Conservation (phyloP, 2,888 invertebrate genomes). For the Parnassius apollo region DNA sequence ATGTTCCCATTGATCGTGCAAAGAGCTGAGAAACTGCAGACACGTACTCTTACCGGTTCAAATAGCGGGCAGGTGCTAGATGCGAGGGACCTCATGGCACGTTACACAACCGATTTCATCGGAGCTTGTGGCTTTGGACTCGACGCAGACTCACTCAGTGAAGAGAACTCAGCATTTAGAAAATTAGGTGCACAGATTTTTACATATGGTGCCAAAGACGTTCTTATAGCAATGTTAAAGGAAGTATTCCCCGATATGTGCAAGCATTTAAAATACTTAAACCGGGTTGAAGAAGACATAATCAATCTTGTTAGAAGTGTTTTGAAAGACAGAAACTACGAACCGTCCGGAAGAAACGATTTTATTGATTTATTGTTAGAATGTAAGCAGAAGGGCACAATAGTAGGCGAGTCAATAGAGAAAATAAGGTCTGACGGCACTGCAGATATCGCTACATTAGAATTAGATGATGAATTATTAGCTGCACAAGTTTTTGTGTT, state of each 20-base stretch:
- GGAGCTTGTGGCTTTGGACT: slow-evolving; percentile 46
- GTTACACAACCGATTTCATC: slow-evolving; percentile 58
- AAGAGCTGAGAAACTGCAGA: slow-evolving; percentile 60
- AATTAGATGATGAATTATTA: slow-evolving; percentile 57
- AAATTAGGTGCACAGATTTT: slow-evolving; percentile 65
- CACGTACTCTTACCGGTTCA: slow-evolving; percentile 45
- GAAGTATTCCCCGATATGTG: slow-evolving; percentile 59
- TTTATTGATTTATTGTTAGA: slow-evolving; percentile 68
- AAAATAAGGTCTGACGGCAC: slow-evolving; percentile 52
- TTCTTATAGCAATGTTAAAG: slow-evolving; percentile 49
- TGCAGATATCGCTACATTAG: slow-evolving; percentile 53
- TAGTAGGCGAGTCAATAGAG: slow-evolving; percentile 63
- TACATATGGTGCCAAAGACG: slow-evolving; percentile 52
- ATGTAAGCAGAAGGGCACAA: slow-evolving; percentile 58
- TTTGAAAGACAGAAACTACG: slow-evolving; percentile 54
- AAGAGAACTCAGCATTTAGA: slow-evolving; percentile 36
- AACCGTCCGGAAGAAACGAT: slow-evolving; percentile 62
- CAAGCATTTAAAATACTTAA: slow-evolving; percentile 53
- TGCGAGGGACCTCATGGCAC: slow-evolving; percentile 60
- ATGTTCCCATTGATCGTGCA: slow-evolving; percentile 70
- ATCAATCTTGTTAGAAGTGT: slow-evolving; percentile 51
- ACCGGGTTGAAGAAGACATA: slow-evolving; percentile 56
- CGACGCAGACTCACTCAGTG: slow-evolving; percentile 28
- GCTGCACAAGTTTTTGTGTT: slow-evolving; percentile 71
- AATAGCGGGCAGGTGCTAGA: slow-evolving; percentile 40